phyloP scores from a whole-genome alignment of 2,797 vertebrate genomes.

The Miichthys miiuy region DNA sequence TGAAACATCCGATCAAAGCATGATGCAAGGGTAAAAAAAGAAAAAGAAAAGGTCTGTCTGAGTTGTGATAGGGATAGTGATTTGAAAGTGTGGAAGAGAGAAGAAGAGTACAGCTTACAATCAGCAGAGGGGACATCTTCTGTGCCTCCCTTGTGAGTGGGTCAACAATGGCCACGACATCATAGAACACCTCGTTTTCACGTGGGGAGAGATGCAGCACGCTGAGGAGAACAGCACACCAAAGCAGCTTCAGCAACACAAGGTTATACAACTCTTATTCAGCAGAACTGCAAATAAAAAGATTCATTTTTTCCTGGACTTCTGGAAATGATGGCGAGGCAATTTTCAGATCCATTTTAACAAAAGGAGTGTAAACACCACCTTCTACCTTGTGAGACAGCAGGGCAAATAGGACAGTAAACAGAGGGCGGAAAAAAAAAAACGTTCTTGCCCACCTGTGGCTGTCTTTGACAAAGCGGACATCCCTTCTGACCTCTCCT shows the following conservation, averaged over 20 bases:
- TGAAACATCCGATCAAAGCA: conserved; percentile 19
- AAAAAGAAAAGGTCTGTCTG: background rate
- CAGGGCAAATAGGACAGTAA: conserved; percentile 14
- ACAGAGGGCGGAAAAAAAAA: background rate
- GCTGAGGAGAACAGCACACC: conserved; percentile 76
- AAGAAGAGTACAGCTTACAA: conserved; percentile 85
- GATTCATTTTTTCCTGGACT: conserved; percentile 27
- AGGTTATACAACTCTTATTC: conserved; percentile 50
- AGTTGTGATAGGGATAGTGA: background rate
- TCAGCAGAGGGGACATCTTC: conserved; percentile 92
- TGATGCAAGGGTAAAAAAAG: background rate
- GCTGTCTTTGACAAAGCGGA: conserved; percentile 87
- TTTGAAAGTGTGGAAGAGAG: conserved; percentile 20
- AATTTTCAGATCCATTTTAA: conserved; percentile 44
- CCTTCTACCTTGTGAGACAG: conserved; percentile 2
- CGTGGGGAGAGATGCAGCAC: conserved; percentile 88
- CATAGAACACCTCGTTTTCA: conserved; percentile 90
- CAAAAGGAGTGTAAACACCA: conserved; percentile 24
- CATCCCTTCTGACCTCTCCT: conserved; percentile 86
- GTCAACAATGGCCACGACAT: conserved; percentile 92
- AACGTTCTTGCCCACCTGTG: conserved; percentile 86
- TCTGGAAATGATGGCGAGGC: conserved; percentile 39
- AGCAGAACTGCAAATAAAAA: conserved; percentile 56
- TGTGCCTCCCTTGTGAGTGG: conserved; percentile 95
- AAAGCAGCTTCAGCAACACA: conserved; percentile 48